Evolutionary conservation across 1,140 invertebrate species (phyloP), one percentile per base, ranked within the genome.

Genomic region (Cryptotermes secundus): DNA sequence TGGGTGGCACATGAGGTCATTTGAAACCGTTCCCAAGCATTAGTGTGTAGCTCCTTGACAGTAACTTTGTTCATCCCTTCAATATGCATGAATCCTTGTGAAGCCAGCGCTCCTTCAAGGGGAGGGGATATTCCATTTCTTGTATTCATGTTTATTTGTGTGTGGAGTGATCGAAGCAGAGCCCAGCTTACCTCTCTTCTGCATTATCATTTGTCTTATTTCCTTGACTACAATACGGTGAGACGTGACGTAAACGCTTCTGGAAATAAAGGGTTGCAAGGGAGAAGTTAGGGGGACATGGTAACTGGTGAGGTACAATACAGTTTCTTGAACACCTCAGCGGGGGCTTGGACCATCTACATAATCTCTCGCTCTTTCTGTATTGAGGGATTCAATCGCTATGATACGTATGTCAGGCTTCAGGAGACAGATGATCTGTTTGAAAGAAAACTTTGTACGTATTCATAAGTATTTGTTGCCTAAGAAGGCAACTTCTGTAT

Each of bases 101-200:
- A 49, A 49, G 45, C 45, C 45, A 49, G 9, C 16, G 16, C 3
- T 12, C 3, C 45, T 72, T 72, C 6, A 72, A 31, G n/a, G 59
- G 59, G n/a, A 72, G n/a, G 26, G 59, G 31, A n/a, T 26, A 14
- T 49, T 49, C 45, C 12, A 19, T 49, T 49, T 72, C 59, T 72
- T 72, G n/a, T 26, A 72, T 72, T 72, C 59, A 31, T 72, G 59
- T 72, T 72, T 72, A 72, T 72, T 72, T 72, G 59, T 72, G 59
- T 72, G 59, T 72, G 14, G 26, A 72, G n/a, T 72, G 31, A 72
- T 72, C 59, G 59, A 49, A 49, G 45, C 45, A 49, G 19, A 49
- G 45, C 45, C 22, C 14, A 72, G n/a, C 59, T 72, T 72, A 72
- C 59, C 59, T 72, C 1, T 72, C 26, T 72, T 72, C 59, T 72